These are phyloP conservation scores for Pseudeuparius sepicola DNA, from an alignment of 2,888 invertebrate genomes.

Conservation along the genomic window DNA sequence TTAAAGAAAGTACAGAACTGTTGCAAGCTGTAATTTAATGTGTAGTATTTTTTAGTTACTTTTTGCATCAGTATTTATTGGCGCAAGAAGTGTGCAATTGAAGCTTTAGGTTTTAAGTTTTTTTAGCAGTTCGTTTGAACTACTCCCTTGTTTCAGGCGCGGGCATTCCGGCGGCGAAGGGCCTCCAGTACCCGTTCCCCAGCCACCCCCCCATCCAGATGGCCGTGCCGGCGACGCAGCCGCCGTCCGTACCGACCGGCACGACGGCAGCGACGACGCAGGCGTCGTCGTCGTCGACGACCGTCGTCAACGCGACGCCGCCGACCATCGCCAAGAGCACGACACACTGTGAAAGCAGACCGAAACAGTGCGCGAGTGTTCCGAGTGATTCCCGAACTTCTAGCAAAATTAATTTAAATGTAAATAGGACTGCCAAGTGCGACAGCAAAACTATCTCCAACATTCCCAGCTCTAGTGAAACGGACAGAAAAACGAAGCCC, in stretches of 20 bases:
- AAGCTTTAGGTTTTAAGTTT: no score
- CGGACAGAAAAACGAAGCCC: constrained; percentile 26
- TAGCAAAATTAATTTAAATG: constrained; percentile 36
- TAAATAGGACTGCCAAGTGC: constrained; percentile 20
- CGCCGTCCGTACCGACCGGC: constrained; percentile 27
- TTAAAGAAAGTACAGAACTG: no score
- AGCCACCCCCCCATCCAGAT: constrained; percentile 56
- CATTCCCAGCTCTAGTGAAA: no score
- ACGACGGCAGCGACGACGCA: constrained; percentile 24
- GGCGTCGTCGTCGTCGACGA: constrained; percentile 23
- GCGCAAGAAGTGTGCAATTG: no score
- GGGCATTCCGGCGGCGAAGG: constrained; percentile 40
- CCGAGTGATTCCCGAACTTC: constrained; percentile 35
- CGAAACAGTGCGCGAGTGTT: constrained; percentile 32
- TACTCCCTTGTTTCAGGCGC: constrained; percentile 24
- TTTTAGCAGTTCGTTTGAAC: no score
- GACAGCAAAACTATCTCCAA: constrained; percentile 14
- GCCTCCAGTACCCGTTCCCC: constrained; percentile 69
- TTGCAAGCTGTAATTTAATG: no score
- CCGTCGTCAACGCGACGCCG: constrained; percentile 21
- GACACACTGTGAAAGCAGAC: constrained; percentile 37
- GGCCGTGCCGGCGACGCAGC: constrained; percentile 35
- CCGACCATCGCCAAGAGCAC: constrained; percentile 22
- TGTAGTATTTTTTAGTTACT: no score
- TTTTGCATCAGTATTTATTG: no score